A percentile compares a stretch with the other conserved stretches of the same genome.
These are phyloP conservation scores for Tokudaia tokunoshimensis DNA, from an alignment of 2,797 vertebrate genomes.

Conservation along the genomic window DNA sequence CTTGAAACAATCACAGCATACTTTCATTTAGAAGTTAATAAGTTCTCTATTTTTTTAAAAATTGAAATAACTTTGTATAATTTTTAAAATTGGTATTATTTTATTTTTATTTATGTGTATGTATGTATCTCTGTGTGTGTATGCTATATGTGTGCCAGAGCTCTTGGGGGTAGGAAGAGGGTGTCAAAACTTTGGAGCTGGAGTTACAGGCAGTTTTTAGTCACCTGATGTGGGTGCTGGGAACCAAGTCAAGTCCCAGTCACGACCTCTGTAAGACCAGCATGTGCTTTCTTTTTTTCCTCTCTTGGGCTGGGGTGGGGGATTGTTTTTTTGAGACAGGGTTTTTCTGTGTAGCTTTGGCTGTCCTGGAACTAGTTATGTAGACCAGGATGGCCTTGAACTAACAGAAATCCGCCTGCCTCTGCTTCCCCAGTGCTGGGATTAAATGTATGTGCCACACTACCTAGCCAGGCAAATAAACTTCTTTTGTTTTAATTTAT, in stretches of 20 bases:
- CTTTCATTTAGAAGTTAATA: conserved; percentile 1
- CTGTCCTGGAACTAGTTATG: neutral
- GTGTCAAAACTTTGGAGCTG: neutral
- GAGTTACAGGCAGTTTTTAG: neutral
- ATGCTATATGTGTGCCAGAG: neutral
- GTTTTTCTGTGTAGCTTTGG: neutral
- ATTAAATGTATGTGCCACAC: neutral
- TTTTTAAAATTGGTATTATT: neutral
- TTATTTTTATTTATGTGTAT: neutral
- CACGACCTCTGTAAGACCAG: neutral
- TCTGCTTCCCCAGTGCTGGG: neutral
- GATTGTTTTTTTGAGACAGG: neutral
- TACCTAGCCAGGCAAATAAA: neutral
- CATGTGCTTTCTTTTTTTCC: neutral
- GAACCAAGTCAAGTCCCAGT: neutral
- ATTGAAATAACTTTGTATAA: conserved; percentile 41
- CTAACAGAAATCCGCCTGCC: neutral
- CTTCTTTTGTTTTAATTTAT: neutral
- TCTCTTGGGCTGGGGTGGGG: too few relatives aligned
- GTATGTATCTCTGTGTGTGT: neutral
- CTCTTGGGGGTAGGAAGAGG: neutral
- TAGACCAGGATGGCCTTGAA: neutral
- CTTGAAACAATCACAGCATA: neutral
- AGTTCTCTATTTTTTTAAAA: conserved; percentile 14
- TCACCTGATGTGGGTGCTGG: neutral